phyloP scores from a whole-genome alignment of 1,140 invertebrate species.

The Branchinecta lynchi region DNA sequence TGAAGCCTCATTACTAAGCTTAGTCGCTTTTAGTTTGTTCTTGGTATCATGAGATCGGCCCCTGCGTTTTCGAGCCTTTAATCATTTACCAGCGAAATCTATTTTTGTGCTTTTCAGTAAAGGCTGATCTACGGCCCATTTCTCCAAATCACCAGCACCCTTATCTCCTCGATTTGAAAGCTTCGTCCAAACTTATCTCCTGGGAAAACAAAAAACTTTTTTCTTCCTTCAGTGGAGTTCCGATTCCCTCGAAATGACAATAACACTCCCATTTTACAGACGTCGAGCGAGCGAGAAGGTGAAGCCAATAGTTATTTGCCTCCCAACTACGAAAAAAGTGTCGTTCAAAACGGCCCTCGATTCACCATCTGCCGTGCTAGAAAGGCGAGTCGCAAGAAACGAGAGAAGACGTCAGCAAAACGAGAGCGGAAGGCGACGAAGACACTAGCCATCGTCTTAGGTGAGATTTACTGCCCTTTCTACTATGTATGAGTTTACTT shows the following conservation, averaged over 20 bases:
- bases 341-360: conserved; percentile 38
- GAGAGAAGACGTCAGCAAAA: conserved; percentile 83
- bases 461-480: conserved; percentile 41
- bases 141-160: no score
- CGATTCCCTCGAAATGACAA: not conserved
- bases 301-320: conserved; percentile 3
- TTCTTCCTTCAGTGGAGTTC: no score
- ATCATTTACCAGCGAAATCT: no score
- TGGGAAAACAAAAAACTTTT: no score
- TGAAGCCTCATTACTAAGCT: no score
- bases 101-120: no score
- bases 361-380: conserved; percentile 84
- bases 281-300: not conserved
- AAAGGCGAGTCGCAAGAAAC: conserved; percentile 84
- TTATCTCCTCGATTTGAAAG: no score
- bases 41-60: no score
- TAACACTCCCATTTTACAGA: not conserved
- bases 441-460: conserved; percentile 93
- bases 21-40: no score
- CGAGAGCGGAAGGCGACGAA: conserved; percentile 98
- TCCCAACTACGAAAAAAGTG: not conserved
- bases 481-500: not conserved
- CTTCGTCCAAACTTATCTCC: no score
- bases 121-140: no score
- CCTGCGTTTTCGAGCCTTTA: no score